Evolutionary conservation across 1,140 invertebrate species (phyloP).

Genomic region (Camponotus vicinus): DNA sequence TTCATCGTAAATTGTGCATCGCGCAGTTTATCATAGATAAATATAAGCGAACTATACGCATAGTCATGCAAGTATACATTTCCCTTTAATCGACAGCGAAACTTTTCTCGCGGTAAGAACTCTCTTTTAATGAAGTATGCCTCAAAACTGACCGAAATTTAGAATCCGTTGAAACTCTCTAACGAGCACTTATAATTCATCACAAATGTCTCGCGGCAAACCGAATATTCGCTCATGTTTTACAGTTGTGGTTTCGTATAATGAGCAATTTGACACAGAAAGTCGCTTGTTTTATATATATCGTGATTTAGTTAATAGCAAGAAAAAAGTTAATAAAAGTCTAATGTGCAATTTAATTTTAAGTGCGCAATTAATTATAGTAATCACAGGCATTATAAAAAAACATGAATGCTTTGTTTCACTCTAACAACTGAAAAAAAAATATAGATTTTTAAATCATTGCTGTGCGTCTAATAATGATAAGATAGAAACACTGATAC

Average conservation of each 20-base stretch:
- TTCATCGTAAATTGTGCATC: conserved; percentile 29
- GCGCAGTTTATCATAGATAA: conserved; percentile 35
- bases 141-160: conserved; percentile 5
- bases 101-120: background rate
- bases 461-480: background rate
- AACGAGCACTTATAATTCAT: conserved; percentile 43
- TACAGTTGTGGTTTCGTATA: background rate
- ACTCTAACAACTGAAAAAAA: background rate
- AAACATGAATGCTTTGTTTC: background rate
- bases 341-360: background rate
- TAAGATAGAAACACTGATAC: background rate
- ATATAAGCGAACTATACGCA: conserved; percentile 14
- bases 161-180: background rate
- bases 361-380: background rate
- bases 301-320: background rate
- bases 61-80: conserved; percentile 6
- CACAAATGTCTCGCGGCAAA: background rate
- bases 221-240: background rate
- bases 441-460: background rate
- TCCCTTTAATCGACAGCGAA: background rate
- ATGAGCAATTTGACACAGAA: conserved; percentile 14
- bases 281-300: background rate
- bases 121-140: conserved; percentile 10
- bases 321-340: background rate
- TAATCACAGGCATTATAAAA: conserved; percentile 11